These are phyloP conservation scores for Meteorus colon DNA, from an alignment of 2,888 invertebrate species.

Conservation along the genomic window DNA sequence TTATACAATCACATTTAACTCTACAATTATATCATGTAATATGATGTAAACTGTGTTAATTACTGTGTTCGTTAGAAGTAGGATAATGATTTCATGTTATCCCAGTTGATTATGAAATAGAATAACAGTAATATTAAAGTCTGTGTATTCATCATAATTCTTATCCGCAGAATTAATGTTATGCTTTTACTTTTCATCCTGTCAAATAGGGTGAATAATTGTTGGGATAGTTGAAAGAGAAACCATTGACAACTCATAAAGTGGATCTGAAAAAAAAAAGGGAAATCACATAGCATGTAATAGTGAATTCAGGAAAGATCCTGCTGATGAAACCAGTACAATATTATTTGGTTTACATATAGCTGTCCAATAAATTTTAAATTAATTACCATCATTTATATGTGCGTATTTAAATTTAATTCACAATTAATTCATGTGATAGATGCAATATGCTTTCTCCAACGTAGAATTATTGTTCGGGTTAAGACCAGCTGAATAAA, in stretches of 20 bases:
- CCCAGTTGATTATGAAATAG: background rate
- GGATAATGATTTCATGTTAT: background rate
- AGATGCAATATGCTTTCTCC: constrained; percentile 74
- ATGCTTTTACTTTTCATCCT: constrained; percentile 54
- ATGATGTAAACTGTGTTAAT: background rate
- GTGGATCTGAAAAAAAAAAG: constrained; percentile 73
- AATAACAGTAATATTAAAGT: background rate
- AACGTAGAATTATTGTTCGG: constrained; percentile 72
- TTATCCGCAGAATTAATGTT: constrained; percentile 21
- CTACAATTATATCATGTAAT: background rate
- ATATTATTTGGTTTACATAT: background rate
- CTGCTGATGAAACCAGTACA: constrained; percentile 67
- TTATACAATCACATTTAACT: background rate
- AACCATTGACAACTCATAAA: constrained; percentile 79
- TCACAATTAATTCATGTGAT: constrained; percentile 74
- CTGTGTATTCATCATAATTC: background rate
- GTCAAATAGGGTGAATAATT: constrained; percentile 72
- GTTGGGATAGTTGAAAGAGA: constrained; percentile 75
- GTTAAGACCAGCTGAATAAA: constrained; percentile 76
- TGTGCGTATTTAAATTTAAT: constrained; percentile 49
- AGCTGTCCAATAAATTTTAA: background rate
- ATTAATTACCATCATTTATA: background rate
- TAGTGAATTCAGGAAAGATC: constrained; percentile 75
- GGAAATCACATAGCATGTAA: constrained; percentile 72
- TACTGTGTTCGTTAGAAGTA: background rate